A percentile compares a stretch with the other conserved stretches of the same genome.
phyloP scores from a whole-genome alignment of 2,113 vertebrate genomes.

The Prunella himalayana region DNA sequence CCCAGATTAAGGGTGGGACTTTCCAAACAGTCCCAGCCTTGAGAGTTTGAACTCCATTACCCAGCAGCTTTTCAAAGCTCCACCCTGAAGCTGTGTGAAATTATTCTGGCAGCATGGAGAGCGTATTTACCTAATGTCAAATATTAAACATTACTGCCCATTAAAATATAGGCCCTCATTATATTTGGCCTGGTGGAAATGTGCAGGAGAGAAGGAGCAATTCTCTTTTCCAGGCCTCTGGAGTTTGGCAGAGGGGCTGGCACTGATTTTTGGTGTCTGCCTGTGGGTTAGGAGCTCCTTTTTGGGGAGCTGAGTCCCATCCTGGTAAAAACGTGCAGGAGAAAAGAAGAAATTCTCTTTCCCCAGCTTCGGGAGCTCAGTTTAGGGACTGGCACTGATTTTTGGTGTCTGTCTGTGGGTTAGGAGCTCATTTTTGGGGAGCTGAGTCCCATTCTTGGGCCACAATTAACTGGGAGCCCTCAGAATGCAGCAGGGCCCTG shows the following conservation, averaged over 20 bases:
- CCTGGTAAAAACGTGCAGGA: not conserved
- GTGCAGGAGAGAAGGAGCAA: slow-evolving; percentile 45
- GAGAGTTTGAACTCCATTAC: slow-evolving; percentile 44
- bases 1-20: slow-evolving; percentile 50
- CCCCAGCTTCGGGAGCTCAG: not conserved
- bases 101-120: slow-evolving; percentile 38
- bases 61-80: slow-evolving; percentile 58
- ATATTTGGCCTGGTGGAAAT: slow-evolving; percentile 35
- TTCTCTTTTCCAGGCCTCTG: not conserved
- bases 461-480: not conserved
- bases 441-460: not conserved
- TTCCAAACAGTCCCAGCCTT: slow-evolving; percentile 40
- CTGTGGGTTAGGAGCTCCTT: not conserved
- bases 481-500: not conserved
- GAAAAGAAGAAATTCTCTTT: not conserved
- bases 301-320: not conserved
- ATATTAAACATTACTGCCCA: slow-evolving; percentile 55
- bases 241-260: not conserved
- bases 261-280: not conserved
- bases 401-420: not conserved
- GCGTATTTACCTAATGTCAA: slow-evolving; percentile 53
- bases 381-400: not conserved
- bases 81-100: slow-evolving; percentile 46
- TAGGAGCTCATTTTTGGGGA: not conserved
- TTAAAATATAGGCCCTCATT: slow-evolving; percentile 57